Percentiles rank a stretch among this genome's conserved stretches.
Conservation (phyloP, 2,113 vertebrate species). For the Emydura subglobosa region DNA sequence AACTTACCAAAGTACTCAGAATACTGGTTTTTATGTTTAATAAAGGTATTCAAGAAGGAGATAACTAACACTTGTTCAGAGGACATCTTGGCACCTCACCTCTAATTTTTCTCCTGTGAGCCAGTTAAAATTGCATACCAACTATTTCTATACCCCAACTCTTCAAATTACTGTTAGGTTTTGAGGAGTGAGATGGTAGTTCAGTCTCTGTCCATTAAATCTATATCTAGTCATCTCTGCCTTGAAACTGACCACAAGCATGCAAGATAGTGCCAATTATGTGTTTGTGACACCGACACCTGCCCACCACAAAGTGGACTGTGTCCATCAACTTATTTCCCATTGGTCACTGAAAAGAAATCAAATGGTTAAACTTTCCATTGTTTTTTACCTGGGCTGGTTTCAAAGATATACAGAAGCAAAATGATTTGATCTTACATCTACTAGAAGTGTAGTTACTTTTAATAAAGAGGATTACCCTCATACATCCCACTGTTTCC, state of each 20-base stretch:
- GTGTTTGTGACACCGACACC: slow-evolving; percentile 17
- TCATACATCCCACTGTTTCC: not conserved
- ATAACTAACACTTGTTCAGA: not conserved
- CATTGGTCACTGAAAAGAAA: slow-evolving; percentile 50
- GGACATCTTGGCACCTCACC: not conserved
- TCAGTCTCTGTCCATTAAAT: not conserved
- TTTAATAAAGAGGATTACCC: not conserved
- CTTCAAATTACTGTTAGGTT: not conserved
- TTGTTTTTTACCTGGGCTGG: not conserved
- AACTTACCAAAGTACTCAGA: not conserved
- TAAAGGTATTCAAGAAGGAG: not conserved
- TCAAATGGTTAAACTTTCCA: slow-evolving; percentile 44
- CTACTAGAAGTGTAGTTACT: not conserved
- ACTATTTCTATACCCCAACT: not conserved
- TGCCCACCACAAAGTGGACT: slow-evolving; percentile 22
- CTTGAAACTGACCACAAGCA: not conserved
- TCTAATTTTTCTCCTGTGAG: not conserved
- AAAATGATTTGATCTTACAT: not conserved
- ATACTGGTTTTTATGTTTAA: not conserved
- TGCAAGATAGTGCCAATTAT: slow-evolving; percentile 22
- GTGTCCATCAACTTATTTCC: slow-evolving; percentile 34
- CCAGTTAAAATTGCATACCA: not conserved
- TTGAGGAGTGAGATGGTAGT: not conserved
- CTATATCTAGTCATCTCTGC: not conserved
- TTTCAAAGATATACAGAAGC: slow-evolving; percentile 21